These are phyloP conservation scores for Tapera naevia DNA, from an alignment of 2,797 vertebrate genomes.

Conservation along the genomic window DNA sequence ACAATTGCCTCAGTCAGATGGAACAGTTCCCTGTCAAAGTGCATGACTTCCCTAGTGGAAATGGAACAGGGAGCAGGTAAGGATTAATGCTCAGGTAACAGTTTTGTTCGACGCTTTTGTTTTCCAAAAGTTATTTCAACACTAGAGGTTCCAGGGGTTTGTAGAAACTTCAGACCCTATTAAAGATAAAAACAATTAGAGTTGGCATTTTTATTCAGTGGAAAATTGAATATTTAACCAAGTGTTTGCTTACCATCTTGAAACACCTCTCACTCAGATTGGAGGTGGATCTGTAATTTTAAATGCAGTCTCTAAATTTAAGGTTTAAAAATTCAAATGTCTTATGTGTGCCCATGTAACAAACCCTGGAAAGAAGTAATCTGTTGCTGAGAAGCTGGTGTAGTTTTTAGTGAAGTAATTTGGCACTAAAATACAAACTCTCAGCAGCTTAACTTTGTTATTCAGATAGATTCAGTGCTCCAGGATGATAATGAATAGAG, in stretches of 20 bases:
- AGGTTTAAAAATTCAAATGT: not conserved
- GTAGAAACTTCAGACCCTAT: not conserved
- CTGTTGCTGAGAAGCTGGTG: not conserved
- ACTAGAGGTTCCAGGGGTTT: not conserved
- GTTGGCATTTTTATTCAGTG: not conserved
- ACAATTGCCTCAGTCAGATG: slow-evolving; percentile 99
- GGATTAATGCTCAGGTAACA: slow-evolving; percentile 73
- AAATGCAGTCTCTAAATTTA: not conserved
- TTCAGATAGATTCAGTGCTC: not conserved
- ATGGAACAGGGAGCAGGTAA: slow-evolving; percentile 99
- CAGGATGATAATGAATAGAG: not conserved
- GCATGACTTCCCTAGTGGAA: slow-evolving; percentile 98
- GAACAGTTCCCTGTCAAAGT: slow-evolving; percentile 99
- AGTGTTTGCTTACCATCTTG: not conserved
- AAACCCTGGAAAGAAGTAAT: not conserved
- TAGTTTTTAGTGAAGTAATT: not conserved
- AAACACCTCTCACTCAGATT: not conserved
- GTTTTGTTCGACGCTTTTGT: not conserved
- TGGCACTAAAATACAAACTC: too few relatives aligned
- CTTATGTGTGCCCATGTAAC: not conserved
- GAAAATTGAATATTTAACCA: not conserved
- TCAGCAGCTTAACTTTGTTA: not conserved
- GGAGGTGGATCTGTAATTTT: not conserved
- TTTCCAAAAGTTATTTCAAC: not conserved
- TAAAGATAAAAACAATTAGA: not conserved